These are phyloP conservation scores for Sorex maritimensis DNA, from an alignment of 2,797 vertebrate genomes.

Conservation along the genomic window DNA sequence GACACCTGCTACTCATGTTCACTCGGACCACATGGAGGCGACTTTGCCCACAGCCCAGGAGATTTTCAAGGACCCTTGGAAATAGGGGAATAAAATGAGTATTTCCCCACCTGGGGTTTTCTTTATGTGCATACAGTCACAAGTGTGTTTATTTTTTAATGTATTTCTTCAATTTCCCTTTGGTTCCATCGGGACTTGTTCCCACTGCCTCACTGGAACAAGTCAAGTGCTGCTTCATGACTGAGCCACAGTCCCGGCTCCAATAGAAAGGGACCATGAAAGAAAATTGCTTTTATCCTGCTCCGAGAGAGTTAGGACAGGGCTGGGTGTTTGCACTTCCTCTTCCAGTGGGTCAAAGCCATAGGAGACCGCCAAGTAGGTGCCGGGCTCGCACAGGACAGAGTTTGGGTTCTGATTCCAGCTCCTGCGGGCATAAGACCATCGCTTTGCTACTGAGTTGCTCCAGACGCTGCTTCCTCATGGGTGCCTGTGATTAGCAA, in stretches of 20 bases:
- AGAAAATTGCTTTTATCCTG: no score
- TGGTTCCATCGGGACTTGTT: no score
- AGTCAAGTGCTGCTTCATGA: no score
- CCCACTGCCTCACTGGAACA: no score
- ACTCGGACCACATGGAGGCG: background rate
- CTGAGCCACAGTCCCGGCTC: no score
- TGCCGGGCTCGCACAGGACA: background rate
- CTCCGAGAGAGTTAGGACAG: background rate
- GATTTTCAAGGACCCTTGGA: background rate
- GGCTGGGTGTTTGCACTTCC: background rate
- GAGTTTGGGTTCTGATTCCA: background rate
- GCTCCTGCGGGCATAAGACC: background rate
- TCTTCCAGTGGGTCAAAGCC: background rate
- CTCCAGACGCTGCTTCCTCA: background rate
- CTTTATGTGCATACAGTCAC: constrained; percentile 5
- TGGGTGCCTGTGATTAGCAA: no score
- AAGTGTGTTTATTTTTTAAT: background rate
- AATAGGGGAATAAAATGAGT: background rate
- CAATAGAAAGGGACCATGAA: no score
- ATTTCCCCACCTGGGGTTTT: background rate
- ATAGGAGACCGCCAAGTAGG: background rate
- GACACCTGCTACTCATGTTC: background rate
- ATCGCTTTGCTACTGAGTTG: background rate
- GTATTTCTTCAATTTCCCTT: background rate
- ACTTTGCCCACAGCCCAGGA: background rate